Conservation (phyloP, 2,888 invertebrate genomes). For the Galeruca laticollis region DNA sequence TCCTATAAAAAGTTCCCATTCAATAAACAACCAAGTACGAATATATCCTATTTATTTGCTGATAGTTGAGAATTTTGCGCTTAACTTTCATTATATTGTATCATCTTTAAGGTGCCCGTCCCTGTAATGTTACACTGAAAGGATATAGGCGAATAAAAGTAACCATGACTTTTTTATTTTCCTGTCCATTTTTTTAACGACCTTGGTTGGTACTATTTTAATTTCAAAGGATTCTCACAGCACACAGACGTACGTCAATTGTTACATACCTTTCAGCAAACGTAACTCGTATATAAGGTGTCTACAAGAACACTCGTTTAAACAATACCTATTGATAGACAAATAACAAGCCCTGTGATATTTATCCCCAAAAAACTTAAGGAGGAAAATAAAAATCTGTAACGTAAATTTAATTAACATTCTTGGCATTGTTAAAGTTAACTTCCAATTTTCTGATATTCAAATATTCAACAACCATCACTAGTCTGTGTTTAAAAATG, state of each 20-base stretch:
- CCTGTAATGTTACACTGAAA: conserved; percentile 2
- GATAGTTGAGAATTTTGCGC: too few species aligned
- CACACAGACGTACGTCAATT: conserved; percentile 5
- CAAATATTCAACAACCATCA: too few species aligned
- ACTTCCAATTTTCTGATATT: too few species aligned
- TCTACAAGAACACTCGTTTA: not conserved
- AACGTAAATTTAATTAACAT: too few species aligned
- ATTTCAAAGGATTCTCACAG: conserved; percentile 26
- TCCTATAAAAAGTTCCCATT: too few species aligned
- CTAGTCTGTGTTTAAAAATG: too few species aligned
- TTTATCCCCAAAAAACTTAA: too few species aligned
- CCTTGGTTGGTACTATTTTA: conserved; percentile 18
- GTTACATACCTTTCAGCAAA: conserved; percentile 16
- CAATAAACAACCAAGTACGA: too few species aligned
- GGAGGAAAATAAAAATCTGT: not conserved
- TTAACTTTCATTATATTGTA: not conserved
- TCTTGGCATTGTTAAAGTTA: too few species aligned
- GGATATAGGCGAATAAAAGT: not conserved
- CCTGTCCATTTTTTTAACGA: conserved; percentile 13
- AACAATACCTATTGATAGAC: not conserved
- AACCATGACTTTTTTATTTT: conserved; percentile 10
- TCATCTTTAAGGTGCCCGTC: not conserved
- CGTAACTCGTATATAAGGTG: conserved; percentile 13
- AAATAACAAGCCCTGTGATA: not conserved
- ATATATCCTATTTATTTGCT: too few species aligned